Evolutionary conservation across 2,113 vertebrate species (phyloP).

Genomic region (Larimichthys crocea): DNA sequence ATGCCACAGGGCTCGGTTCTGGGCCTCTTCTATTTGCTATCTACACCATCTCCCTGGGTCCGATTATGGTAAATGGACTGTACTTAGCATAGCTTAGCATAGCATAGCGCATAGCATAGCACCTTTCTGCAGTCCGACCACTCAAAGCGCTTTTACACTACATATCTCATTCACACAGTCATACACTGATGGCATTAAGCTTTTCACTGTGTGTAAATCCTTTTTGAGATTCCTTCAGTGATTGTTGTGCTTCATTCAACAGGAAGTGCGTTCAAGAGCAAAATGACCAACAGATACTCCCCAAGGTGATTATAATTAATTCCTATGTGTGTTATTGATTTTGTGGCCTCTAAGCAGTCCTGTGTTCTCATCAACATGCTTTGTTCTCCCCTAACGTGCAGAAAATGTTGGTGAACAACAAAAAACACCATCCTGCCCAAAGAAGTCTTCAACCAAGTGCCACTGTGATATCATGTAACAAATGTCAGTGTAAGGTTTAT

Average conservation of each 20-base stretch:
- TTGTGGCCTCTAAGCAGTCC: neutral
- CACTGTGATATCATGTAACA: neutral
- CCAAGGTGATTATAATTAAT: slow-evolving; percentile 27
- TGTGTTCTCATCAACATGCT: neutral
- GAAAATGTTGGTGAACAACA: slow-evolving; percentile 14
- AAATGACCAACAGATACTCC: neutral
- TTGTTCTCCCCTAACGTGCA: neutral
- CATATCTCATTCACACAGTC: too few relatives aligned
- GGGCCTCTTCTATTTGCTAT: too few relatives aligned
- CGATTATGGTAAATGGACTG: too few relatives aligned
- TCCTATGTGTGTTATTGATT: neutral
- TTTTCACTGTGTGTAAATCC: neutral
- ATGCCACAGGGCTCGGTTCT: too few relatives aligned
- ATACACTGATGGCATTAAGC: too few relatives aligned
- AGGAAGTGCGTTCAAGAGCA: slow-evolving; percentile 38
- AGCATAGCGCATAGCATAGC: too few relatives aligned
- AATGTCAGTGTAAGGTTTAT: neutral
- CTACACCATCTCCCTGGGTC: too few relatives aligned
- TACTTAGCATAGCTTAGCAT: too few relatives aligned
- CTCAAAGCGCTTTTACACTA: too few relatives aligned
- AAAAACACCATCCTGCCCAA: neutral
- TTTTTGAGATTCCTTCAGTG: neutral
- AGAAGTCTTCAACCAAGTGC: neutral
- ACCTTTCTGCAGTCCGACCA: too few relatives aligned
- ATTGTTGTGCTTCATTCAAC: slow-evolving; percentile 18